These are phyloP conservation scores for Ascidia mentula DNA, from an alignment of 23 tunicate genomes.

Conservation along the genomic window DNA sequence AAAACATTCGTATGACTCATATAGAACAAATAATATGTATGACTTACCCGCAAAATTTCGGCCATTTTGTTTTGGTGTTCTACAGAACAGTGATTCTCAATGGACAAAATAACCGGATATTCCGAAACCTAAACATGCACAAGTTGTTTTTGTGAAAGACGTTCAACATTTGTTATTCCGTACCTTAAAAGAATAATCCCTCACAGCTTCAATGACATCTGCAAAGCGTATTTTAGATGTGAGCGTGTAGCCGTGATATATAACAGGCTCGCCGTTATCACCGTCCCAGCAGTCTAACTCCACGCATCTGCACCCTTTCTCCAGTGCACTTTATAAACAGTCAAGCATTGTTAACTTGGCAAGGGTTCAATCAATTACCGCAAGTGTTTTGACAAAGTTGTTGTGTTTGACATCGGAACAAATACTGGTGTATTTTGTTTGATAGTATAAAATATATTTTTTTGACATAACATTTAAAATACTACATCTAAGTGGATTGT, in stretches of 20 bases:
- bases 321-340: constrained; percentile 61
- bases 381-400: neutral
- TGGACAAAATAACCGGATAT: constrained; percentile 68
- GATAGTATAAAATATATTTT: no score
- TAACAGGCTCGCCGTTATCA: constrained; percentile 77
- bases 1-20: neutral
- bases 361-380: neutral
- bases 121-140: constrained; percentile 29
- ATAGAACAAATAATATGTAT: neutral
- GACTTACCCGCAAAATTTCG: constrained; percentile 44
- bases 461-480: no score
- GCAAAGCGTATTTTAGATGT: constrained; percentile 72
- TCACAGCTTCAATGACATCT: constrained; percentile 64
- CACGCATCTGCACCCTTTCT: constrained; percentile 80
- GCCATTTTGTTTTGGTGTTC: constrained; percentile 78
- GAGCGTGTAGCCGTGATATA: constrained; percentile 81
- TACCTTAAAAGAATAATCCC: constrained; percentile 70
- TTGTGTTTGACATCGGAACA: no score
- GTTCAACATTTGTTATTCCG: neutral
- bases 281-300: constrained; percentile 95
- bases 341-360: no score
- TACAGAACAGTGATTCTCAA: constrained; percentile 80
- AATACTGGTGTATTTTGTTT: no score
- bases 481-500: neutral
- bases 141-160: neutral